phyloP scores from a whole-genome alignment of 2,888 invertebrate genomes.

The Melitaea athalia region DNA sequence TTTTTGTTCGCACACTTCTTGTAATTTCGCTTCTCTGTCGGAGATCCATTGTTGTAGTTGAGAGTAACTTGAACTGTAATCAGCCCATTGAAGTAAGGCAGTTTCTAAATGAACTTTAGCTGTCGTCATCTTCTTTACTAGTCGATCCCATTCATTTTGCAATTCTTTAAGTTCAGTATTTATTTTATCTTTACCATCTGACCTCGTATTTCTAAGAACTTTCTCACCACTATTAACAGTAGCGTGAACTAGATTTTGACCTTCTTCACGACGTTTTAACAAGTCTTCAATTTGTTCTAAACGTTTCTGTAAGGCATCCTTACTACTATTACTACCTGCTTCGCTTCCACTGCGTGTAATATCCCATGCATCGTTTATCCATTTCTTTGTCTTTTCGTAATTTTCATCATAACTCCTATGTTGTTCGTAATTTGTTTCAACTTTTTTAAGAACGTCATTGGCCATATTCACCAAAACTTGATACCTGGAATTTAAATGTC shows the following conservation, averaged over 20 bases:
- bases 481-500: conserved; percentile 93
- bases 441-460: conserved; percentile 94
- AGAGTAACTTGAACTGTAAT: conserved; percentile 95
- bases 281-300: conserved; percentile 91
- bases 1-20: conserved; percentile 94
- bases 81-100: conserved; percentile 96
- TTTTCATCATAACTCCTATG: conserved; percentile 91
- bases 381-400: conserved; percentile 88
- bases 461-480: conserved; percentile 94
- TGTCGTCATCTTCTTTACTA: conserved; percentile 95
- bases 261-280: conserved; percentile 91
- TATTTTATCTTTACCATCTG: conserved; percentile 94
- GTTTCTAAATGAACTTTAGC: conserved; percentile 96
- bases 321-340: conserved; percentile 88
- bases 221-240: conserved; percentile 96
- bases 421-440: conserved; percentile 93
- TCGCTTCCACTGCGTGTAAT: conserved; percentile 91
- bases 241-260: conserved; percentile 92
- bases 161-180: conserved; percentile 93
- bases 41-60: conserved; percentile 97
- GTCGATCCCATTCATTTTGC: conserved; percentile 95
- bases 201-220: conserved; percentile 92
- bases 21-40: conserved; percentile 94
- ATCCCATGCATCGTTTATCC: conserved; percentile 94
- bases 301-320: conserved; percentile 91